Conservation (phyloP, 64 coral and sea anemone genomes). For the Montipora capricornis region DNA sequence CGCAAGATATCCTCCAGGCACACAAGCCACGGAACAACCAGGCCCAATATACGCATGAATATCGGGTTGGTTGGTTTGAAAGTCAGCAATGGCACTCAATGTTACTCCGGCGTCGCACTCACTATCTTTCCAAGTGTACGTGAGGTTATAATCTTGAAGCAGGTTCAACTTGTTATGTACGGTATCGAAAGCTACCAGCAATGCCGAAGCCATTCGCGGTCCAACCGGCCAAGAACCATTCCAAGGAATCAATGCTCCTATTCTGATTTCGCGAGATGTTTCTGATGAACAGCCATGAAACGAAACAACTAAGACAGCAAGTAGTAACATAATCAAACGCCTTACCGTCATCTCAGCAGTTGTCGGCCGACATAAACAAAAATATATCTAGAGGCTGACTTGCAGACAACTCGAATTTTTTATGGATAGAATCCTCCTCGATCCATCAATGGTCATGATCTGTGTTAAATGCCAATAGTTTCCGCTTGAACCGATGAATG, state of each 20-base stretch:
- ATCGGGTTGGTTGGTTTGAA: slow-evolving; percentile 28
- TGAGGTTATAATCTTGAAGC: slow-evolving; percentile 65
- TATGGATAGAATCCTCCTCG: too few species aligned
- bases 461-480: too few species aligned
- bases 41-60: slow-evolving; percentile 76
- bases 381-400: background rate
- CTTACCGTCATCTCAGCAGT: slow-evolving; percentile 7
- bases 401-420: too few species aligned
- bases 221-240: slow-evolving; percentile 74
- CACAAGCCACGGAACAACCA: slow-evolving; percentile 77
- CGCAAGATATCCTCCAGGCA: slow-evolving; percentile 59
- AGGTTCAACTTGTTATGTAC: slow-evolving; percentile 36
- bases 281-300: background rate
- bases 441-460: too few species aligned
- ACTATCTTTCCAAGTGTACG: slow-evolving; percentile 72
- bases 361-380: background rate
- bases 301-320: background rate
- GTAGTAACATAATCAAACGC: background rate
- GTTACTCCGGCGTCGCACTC: slow-evolving; percentile 61
- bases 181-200: slow-evolving; percentile 54
- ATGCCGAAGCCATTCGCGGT: slow-evolving; percentile 53
- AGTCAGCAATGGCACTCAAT: slow-evolving; percentile 62
- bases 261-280: slow-evolving; percentile 48
- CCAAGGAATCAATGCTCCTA: slow-evolving; percentile 75
- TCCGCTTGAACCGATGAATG: too few species aligned